phyloP scores from a whole-genome alignment of 2,113 vertebrate species.

The Brachyhypopomus gauderio region DNA sequence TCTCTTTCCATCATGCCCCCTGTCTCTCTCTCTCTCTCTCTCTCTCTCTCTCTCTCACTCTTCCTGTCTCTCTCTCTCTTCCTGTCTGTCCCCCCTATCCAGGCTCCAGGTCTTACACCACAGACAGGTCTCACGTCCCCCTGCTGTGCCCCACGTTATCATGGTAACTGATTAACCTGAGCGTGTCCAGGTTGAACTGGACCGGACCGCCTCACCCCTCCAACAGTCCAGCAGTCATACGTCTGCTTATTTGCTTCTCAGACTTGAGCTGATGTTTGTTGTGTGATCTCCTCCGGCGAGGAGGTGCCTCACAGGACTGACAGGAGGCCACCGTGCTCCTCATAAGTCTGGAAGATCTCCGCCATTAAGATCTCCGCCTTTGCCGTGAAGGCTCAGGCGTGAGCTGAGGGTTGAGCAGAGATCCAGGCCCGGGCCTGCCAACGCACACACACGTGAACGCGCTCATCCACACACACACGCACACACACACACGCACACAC shows the following conservation, averaged over 20 bases:
- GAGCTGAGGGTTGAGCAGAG: neutral
- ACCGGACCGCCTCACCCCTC: neutral
- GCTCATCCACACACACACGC: neutral
- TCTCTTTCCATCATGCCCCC: neutral
- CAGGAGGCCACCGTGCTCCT: too few relatives aligned
- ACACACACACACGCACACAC: neutral
- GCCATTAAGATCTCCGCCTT: neutral
- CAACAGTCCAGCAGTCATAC: constrained; percentile 4
- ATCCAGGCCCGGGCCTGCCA: too few relatives aligned
- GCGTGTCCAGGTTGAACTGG: neutral
- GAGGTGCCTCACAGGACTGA: neutral
- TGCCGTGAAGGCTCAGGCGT: neutral
- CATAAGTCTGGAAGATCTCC: too few relatives aligned
- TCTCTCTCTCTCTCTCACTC: constrained; percentile 7
- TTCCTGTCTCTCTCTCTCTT: neutral
- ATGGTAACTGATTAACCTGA: constrained; percentile 23
- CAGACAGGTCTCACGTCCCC: constrained; percentile 18
- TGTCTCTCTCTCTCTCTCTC: neutral
- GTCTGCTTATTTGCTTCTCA: neutral
- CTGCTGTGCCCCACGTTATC: constrained; percentile 3
- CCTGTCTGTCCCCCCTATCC: constrained; percentile 20
- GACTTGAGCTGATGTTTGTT: neutral
- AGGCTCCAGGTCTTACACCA: constrained; percentile 20
- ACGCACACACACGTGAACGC: too few relatives aligned
- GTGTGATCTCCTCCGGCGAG: neutral